Conservation (phyloP, 37 sponge, comb jelly and placozoan genomes). For the Tethya wilhelma region DNA sequence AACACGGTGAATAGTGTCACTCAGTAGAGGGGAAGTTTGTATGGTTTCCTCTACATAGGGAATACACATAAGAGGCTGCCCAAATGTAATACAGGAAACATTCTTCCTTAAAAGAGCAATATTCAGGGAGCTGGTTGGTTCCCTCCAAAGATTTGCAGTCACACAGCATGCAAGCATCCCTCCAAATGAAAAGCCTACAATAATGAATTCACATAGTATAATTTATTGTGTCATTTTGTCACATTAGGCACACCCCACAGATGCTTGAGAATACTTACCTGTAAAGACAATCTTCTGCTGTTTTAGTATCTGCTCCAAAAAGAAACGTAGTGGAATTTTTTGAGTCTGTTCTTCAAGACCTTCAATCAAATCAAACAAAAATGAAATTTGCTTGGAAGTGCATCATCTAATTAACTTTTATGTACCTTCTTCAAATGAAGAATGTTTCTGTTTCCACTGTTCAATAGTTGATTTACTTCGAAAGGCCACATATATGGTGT, state of each 20-base stretch:
- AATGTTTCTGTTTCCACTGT: constrained; percentile 27
- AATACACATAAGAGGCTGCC: constrained; percentile 42
- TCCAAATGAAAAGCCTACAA: constrained; percentile 65
- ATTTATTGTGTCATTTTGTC: background rate
- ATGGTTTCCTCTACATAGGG: constrained; percentile 22
- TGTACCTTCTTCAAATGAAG: constrained; percentile 51
- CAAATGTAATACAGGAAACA: constrained; percentile 60
- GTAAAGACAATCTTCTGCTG: constrained; percentile 49
- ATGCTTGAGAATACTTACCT: constrained; percentile 16
- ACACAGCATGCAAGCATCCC: constrained; percentile 61
- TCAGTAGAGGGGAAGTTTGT: constrained; percentile 9
- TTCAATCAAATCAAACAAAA: background rate
- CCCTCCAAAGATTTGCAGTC: constrained; percentile 34
- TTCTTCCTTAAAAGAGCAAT: constrained; percentile 17
- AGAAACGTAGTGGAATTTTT: constrained; percentile 47
- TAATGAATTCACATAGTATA: background rate
- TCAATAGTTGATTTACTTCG: constrained; percentile 29
- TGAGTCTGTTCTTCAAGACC: constrained; percentile 29
- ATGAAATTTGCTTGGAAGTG: background rate
- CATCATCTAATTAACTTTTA: background rate
- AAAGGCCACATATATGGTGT: constrained; percentile 50
- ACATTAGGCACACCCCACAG: background rate
- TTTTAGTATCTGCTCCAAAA: constrained; percentile 45
- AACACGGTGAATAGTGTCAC: constrained; percentile 24
- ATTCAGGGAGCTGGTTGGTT: background rate